Base-by-base conservation (phyloP, 2,888 invertebrate genomes). In the Colletes collaris region DNA sequence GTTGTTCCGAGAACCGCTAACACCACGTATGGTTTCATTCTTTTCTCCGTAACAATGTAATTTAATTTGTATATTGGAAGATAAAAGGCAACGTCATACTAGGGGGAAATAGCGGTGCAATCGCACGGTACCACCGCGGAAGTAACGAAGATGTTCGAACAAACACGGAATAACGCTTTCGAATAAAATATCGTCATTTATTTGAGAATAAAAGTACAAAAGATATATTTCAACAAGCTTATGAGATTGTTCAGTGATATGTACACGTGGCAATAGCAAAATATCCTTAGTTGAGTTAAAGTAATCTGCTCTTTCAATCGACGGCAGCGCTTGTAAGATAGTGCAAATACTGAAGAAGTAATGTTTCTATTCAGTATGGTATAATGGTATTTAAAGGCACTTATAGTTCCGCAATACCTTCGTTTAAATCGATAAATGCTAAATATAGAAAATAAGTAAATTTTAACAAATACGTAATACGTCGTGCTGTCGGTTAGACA, bases 1-100 rank as follows among this genome's bases (percentile, higher is more conserved):
- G 35, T 46, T 35, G 37, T 84, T 86, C 86, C 64, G 8, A 59
- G 86, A 86, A 86, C 58, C 10, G 49, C 3, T 79, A 55, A 68
- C 71, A 67, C 58, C 40, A 62, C 40, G 49, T 71, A 81, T 40
- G 65, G 64, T 55, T 83, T 81, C 72, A 10, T 64, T 64, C 56
- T 37, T 37, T 63, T 70, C 27, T 35, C 13, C 35, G 16, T 63
- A 72, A 16, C 10, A 65, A 70, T 50, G 16, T 73, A 75, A 77
- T 49, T 73, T 70, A 71, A 79, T 75, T 76, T 77, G 27, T 37
- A 50, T 35, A 19, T 59, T 65, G 73, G 27, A 56, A 27, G 62
- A 76, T 72, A 72, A 66, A 53, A 70, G 27, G 52, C 11, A 55
- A 58, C 66, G 66, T 76, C 53, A 65, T 50, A 52, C 10, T 46